phyloP scores from a whole-genome alignment of 2,888 invertebrate genomes.

The Thymelicus lineola region DNA sequence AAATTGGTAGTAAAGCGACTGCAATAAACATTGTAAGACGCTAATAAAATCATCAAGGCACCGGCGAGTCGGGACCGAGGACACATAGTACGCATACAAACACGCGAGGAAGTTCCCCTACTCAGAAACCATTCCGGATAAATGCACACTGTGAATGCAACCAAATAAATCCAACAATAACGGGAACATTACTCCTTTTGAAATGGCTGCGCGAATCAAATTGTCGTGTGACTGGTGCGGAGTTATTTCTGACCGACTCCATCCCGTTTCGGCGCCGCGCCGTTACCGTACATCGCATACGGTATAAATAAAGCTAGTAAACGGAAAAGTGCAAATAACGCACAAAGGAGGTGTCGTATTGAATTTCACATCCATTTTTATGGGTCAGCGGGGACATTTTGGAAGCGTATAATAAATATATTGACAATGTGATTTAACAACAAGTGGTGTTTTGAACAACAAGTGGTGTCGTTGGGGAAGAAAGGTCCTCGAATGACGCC shows the following conservation, averaged over 20 bases:
- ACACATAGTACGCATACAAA: conserved; percentile 28
- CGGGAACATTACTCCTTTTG: conserved; percentile 42
- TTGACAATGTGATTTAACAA: background rate
- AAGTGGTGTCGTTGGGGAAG: too few relatives aligned
- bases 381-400: conserved; percentile 21
- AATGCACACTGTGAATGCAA: conserved; percentile 39
- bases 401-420: conserved; percentile 1
- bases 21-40: conserved; percentile 36
- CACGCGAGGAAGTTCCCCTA: conserved; percentile 22
- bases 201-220: conserved; percentile 54
- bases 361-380: conserved; percentile 34
- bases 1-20: conserved; percentile 22
- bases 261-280: conserved; percentile 55
- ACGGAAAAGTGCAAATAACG: conserved; percentile 38
- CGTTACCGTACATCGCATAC: conserved; percentile 52
- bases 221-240: conserved; percentile 58
- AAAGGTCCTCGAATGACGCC: too few relatives aligned
- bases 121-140: conserved; percentile 39
- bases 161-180: conserved; percentile 40
- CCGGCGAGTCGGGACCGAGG: conserved; percentile 9
- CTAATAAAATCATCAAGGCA: conserved; percentile 37
- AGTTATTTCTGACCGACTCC: conserved; percentile 59
- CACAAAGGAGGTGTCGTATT: conserved; percentile 33
- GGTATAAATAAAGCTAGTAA: conserved; percentile 52
- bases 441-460: background rate